Base-by-base conservation (phyloP, 2,113 vertebrate genomes). In the Globicephala melas region DNA sequence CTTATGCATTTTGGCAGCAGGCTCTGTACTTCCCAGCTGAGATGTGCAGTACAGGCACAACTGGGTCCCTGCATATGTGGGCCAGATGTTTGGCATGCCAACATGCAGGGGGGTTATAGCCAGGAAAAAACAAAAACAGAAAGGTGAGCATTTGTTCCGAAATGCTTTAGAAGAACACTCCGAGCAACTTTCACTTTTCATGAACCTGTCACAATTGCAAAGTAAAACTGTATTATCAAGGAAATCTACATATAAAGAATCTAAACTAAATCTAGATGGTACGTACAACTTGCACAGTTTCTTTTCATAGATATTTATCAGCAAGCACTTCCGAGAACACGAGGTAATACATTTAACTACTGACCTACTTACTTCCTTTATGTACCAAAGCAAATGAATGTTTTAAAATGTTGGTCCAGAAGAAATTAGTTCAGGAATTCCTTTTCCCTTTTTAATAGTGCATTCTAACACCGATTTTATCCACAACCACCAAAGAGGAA, bases 201-300 rank as follows among this genome's bases (percentile, higher is more conserved):
- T 7, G 7, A 81, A 63, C 18, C n/a, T 67, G 82, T 36, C 79
- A 50, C 62, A 71, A 18, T n/a, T 41, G 50, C 21, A 17, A 47
- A 86, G 36, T 44, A 26, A 89, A 89, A 79, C 38, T 5, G 20
- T 8, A 36, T 2, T 58, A 38, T 58, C 28, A 23, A 68, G 82
- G 62, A 94, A 80, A 77, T 74, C 26, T 36, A 25, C 20, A 2
- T n/a, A 5, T 33, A 28, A 74, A 58, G 28, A 63, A 70, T 84
- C 53, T 33, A 14, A 70, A 74, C 4, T 36, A 17, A 60, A 26
- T n/a, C 25, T 73, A 18, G n/a, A 5, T 4, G 6, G 12, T 2
- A 1, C 5, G 11, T 2, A 28, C 2, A 2, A 17, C 13, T 33
- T 6, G 0, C 15, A 12, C 1, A 38, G 7, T 28, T 21, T 33